A percentile compares a stretch with the other conserved stretches of the same genome.
phyloP scores from a whole-genome alignment of 2,113 vertebrate species.

The Ciconia boyciana region DNA sequence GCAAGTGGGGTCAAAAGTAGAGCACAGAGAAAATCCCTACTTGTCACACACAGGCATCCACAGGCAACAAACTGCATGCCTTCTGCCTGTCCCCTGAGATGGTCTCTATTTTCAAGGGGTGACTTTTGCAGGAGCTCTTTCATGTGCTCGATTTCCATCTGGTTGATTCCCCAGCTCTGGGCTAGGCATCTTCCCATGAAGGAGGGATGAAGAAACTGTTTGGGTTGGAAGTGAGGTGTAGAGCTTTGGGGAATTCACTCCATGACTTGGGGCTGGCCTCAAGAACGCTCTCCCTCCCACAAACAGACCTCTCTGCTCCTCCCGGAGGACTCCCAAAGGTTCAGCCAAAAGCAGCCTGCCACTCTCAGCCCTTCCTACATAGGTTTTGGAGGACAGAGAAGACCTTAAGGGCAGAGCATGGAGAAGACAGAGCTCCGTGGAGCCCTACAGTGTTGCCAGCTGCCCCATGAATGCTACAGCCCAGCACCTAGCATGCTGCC shows the following conservation, averaged over 20 bases:
- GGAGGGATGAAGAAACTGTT: background rate
- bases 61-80: background rate
- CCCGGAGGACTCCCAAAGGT: background rate
- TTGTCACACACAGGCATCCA: background rate
- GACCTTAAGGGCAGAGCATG: background rate
- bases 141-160: background rate
- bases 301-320: background rate
- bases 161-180: background rate
- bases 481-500: too few relatives aligned
- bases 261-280: background rate
- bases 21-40: background rate
- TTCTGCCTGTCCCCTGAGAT: background rate
- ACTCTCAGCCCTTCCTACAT: background rate
- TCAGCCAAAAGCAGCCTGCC: background rate
- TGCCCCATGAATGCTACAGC: background rate
- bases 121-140: background rate
- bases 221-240: background rate
- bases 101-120: background rate
- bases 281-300: background rate
- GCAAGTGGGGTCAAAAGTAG: background rate
- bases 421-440: background rate
- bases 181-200: background rate
- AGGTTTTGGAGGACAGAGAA: background rate
- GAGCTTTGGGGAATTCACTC: background rate
- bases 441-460: background rate